These are phyloP conservation scores for Sphenopsis melanotis DNA, from an alignment of 2,797 vertebrate genomes.

Conservation along the genomic window DNA sequence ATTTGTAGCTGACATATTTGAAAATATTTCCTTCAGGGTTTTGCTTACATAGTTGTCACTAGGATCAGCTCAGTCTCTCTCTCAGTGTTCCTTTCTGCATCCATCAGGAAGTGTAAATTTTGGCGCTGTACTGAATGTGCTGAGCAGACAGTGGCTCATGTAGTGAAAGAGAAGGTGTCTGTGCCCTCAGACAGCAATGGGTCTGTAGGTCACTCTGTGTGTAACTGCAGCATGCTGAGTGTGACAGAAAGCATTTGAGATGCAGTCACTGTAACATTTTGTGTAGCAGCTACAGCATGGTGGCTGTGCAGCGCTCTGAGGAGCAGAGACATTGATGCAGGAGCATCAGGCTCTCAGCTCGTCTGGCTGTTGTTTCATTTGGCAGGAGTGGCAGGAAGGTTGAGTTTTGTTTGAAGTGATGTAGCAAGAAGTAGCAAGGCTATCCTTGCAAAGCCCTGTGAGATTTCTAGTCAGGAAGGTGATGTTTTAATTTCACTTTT, in stretches of 20 bases:
- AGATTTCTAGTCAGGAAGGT: neutral
- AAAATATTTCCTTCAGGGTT: conserved; percentile 11
- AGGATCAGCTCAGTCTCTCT: neutral
- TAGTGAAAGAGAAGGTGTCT: neutral
- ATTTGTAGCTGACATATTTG: neutral
- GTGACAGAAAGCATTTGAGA: neutral
- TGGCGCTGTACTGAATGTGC: neutral
- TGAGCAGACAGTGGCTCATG: neutral
- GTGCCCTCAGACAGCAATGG: neutral
- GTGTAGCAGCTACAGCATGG: neutral
- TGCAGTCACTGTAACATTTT: neutral
- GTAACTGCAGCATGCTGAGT: neutral
- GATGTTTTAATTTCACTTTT: neutral
- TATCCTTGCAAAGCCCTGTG: neutral
- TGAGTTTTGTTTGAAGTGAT: neutral
- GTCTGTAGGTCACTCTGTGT: neutral
- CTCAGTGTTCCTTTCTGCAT: neutral
- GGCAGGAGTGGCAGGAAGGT: neutral
- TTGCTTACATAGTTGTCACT: neutral
- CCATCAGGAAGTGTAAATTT: neutral
- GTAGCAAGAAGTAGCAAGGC: neutral
- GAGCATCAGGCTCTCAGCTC: neutral
- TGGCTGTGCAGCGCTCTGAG: neutral
- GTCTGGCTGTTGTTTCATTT: neutral
- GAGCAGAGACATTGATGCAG: neutral